Base-by-base conservation (phyloP, 2,113 vertebrate genomes). In the Brachirus orientalis region DNA sequence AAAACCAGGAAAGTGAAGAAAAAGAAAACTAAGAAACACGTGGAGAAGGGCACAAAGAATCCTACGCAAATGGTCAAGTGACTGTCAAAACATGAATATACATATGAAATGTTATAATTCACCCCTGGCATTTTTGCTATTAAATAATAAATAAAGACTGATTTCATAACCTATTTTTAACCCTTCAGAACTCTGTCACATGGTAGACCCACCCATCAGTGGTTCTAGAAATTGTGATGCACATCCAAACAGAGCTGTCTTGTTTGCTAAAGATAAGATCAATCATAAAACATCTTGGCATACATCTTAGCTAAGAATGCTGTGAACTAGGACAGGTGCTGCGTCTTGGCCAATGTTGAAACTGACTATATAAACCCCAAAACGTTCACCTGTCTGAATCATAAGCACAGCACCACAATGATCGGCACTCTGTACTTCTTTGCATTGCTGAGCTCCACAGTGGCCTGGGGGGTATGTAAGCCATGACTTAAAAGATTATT, bases 1-100 rank as follows among this genome's bases (percentile, higher is more conserved):
- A 91, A 86, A 72, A 56, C 0, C 35, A 87, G 70, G 40, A 93
- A 88, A 72, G 50, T 46, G 1, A 94, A 88, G 86, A 93, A 87
- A 69, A 90, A 86, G 69, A 94, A 91, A 72, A 33, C 17, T 7
- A 89, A 70, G 19, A 91, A 91, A 84, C 33, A 3, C 33, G 17
- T 35, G 13, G 60, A 68, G 20, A 84, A 89, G 79, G 45, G 18
- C 37, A 46, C 65, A 63, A 71, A 84, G 51, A 73, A 71, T 54
- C 41, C 10, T 1, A 53, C 52, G 50, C 10, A 56, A 52, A 46
- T 4, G 35, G 44, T 18, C 18, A 75, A 83, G 7, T 79, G 63
- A 80, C 17, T 35, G 14, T 44, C 12, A 45, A 59, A 38, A 12
- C 63, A 0, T 58, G 3, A 28, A 28, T 18, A 7, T n/a, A 22